Base-by-base conservation (phyloP, 1,140 invertebrate genomes). In the Ladona fulva region DNA sequence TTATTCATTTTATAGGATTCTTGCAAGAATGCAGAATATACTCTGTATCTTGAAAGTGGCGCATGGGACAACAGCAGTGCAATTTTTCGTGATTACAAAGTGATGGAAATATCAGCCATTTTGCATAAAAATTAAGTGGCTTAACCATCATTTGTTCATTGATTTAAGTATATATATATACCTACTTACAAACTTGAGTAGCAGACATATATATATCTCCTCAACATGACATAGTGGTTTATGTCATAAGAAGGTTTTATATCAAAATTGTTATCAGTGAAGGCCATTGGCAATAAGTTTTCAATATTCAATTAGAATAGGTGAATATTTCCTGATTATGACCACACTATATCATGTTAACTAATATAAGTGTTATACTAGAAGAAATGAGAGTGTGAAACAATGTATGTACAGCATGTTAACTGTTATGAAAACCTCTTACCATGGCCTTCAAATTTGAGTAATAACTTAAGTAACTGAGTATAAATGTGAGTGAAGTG, bases 401-500 rank as follows among this genome's bases (percentile, higher is more conserved):
- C 5, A 6, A 66, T 66, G 14, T 66, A 66, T 66, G 29, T 37
- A 37, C 29, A 37, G 29, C 8, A 37, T 37, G 29, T 8, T 37
- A 37, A 8, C 29, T 37, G 1, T 66, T 66, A 66, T 37, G 52
- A 66, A 66, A 66, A 66, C 52, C n/a, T 16, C 52, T 66, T 66
- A 66, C 52, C 52, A 66, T 66, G 52, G 52, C 52, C n/a, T 66
- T 66, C 52, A 66, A 52, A 66, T 66, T 66, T 37, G 29, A 37
- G 29, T 37, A 37, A 8, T 37, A 37, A 37, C 29, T 8, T 37
- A 5, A 5, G 29, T 37, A 37, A 37, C 29, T 37, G 29, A 37
- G 29, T 37, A 5, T 37, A 8, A 37, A 37, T 8, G 8, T 5
- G 8, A 37, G 29, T 37, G 29, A 37, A 37, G 29, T 37, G 29